Evolutionary conservation across 1,140 invertebrate species (phyloP), one percentile per base, ranked within the genome.

Genomic region (Berghia stephanieae): DNA sequence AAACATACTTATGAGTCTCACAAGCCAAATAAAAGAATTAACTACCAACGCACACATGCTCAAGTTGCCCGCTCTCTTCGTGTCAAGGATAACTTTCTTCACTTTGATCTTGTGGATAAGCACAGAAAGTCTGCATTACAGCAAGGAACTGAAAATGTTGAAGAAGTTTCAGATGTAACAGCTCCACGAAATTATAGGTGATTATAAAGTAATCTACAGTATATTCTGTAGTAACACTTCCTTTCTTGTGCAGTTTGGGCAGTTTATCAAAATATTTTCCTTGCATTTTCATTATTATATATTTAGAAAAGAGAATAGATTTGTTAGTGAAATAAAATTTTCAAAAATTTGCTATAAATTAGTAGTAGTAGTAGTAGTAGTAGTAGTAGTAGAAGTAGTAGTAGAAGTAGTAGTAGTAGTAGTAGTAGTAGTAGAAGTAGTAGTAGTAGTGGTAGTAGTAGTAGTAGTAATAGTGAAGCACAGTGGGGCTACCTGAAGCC

Each of bases 151-250:
- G 73, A 71, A 46, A 34, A 16, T 31, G 24, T 69, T 36, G 13
- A 34, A 34, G 34, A 34, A 31, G 55, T 78, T 52, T 49, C 52
- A 40, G 44, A 57, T 8, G 43, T 52, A n/a, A 70, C 40, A 5
- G 78, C 78, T 38, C 82, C 79, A 13, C 77, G 57, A 38, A 75
- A 83, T 63, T 83, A 79, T 71, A 83, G 78, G 82, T 83, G 75
- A 24, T n/a, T 40, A 0, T 3, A 10, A 0, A 31, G n/a, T 16
- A 3, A 67, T 67, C 18, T 16, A 8, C 4, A 38, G 31, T 31
- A 27, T 5, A n/a, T 18, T 67, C 18, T 38, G n/a, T 6, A 27
- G 6, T 0, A 67, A 67, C n/a, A n/a, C n/a, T n/a, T n/a, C n/a
- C n/a, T n/a, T n/a, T n/a, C n/a, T n/a, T n/a, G n/a, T n/a, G n/a